phyloP scores from a whole-genome alignment of 2,113 vertebrate genomes.

The Bubo blakistoni region DNA sequence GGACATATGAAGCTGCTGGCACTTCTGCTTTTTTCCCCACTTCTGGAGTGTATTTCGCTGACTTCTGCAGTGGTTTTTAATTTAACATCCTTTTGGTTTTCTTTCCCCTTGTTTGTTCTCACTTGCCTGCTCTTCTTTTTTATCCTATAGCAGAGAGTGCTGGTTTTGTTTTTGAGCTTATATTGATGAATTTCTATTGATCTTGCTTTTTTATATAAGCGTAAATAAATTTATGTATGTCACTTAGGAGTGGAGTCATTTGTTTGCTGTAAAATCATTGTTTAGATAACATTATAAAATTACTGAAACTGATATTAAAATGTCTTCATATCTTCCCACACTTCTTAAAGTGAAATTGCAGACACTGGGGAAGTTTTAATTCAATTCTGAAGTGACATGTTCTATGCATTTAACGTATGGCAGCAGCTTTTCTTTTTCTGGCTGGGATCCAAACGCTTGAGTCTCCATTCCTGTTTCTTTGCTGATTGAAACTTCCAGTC shows the following conservation, averaged over 20 bases:
- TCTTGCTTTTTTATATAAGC: not conserved
- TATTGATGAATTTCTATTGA: not conserved
- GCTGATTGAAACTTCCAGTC: not conserved
- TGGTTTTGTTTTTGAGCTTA: not conserved
- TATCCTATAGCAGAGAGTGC: not conserved
- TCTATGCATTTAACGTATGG: constrained; percentile 5
- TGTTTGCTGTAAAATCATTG: not conserved
- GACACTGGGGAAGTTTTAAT: not conserved
- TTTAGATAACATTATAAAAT: not conserved
- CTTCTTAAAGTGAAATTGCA: constrained; percentile 4
- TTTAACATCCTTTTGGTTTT: not conserved
- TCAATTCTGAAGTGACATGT: not conserved
- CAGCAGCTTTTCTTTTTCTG: constrained; percentile 10
- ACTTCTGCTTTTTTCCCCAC: not conserved
- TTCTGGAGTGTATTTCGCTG: not conserved
- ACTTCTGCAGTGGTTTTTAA: not conserved
- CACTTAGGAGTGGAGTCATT: not conserved
- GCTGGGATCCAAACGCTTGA: not conserved
- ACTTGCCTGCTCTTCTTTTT: not conserved
- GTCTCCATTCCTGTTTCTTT: not conserved
- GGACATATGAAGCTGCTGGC: not conserved
- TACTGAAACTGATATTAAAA: not conserved
- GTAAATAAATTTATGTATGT: not conserved
- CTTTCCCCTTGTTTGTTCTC: not conserved
- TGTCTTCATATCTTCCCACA: not conserved